Conservation (phyloP, 2,797 vertebrate species). For the Nannoperca australis region DNA sequence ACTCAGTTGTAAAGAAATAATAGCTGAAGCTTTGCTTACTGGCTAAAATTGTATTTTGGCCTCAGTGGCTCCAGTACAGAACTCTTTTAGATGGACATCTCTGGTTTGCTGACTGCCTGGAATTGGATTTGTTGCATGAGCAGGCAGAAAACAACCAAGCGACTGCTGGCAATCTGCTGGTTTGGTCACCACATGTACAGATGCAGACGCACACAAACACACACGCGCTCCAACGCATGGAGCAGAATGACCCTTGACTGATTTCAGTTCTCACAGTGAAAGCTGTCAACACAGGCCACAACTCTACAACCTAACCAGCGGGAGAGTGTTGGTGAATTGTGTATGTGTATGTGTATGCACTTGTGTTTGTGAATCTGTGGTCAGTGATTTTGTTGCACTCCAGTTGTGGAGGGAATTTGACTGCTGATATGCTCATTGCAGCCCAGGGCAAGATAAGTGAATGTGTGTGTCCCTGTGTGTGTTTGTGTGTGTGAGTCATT, state of each 20-base stretch:
- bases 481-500: conserved; percentile 53
- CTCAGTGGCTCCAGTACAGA: conserved; percentile 59
- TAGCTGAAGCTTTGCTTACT: conserved; percentile 47
- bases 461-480: conserved; percentile 21
- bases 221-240: background rate
- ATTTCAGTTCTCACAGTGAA: conserved; percentile 62
- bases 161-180: conserved; percentile 70
- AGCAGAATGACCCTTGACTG: conserved; percentile 51
- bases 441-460: conserved; percentile 68
- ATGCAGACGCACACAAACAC: conserved; percentile 1
- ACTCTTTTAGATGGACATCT: conserved; percentile 72
- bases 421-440: conserved; percentile 73
- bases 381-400: conserved; percentile 76
- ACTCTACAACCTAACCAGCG: conserved; percentile 60
- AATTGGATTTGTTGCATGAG: conserved; percentile 81
- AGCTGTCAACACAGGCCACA: conserved; percentile 64
- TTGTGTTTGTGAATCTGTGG: conserved; percentile 56
- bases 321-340: conserved; percentile 40
- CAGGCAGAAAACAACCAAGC: conserved; percentile 75
- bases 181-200: conserved; percentile 64
- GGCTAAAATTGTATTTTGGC: conserved; percentile 61
- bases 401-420: conserved; percentile 72
- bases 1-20: conserved; percentile 44
- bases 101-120: conserved; percentile 70
- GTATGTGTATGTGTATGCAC: background rate